Conservation (phyloP, 2,888 invertebrate genomes). For the Neocrepidodera transversa region DNA sequence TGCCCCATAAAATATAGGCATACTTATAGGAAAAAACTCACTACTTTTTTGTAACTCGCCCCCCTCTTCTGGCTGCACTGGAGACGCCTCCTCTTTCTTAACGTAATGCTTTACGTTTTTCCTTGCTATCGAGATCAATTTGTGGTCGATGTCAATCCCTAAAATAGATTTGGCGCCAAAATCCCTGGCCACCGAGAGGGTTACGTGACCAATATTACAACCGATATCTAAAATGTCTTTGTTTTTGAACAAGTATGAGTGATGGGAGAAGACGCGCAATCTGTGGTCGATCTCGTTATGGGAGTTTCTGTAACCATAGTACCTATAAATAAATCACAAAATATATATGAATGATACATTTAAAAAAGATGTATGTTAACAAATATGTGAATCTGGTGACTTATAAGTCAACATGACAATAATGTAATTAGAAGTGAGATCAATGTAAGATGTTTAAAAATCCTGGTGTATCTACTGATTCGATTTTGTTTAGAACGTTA, state of each 20-base stretch:
- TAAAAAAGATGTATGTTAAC: too few species aligned
- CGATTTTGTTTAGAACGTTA: too few species aligned
- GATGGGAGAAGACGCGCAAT: slow-evolving; percentile 79
- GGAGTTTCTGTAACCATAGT: slow-evolving; percentile 93
- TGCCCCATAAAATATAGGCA: slow-evolving; percentile 86
- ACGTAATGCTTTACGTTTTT: slow-evolving; percentile 78
- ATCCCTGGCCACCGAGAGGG: slow-evolving; percentile 87
- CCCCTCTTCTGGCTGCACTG: not conserved
- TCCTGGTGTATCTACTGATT: too few species aligned
- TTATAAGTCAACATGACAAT: too few species aligned
- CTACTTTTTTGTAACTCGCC: slow-evolving; percentile 52
- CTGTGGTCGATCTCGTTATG: slow-evolving; percentile 84
- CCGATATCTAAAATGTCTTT: slow-evolving; percentile 96
- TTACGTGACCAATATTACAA: slow-evolving; percentile 96
- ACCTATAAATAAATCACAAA: slow-evolving; percentile 71
- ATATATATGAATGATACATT: too few species aligned
- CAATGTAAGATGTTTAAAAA: too few species aligned
- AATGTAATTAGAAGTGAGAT: too few species aligned
- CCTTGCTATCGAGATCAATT: slow-evolving; percentile 78
- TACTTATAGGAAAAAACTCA: slow-evolving; percentile 83
- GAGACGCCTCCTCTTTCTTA: slow-evolving; percentile 53
- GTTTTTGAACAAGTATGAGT: slow-evolving; percentile 82
- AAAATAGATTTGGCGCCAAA: slow-evolving; percentile 84
- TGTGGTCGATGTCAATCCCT: slow-evolving; percentile 94
- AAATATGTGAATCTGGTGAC: too few species aligned